Evolutionary conservation across 2,888 invertebrate species (phyloP).

Genomic region (Ferrisia virgata): DNA sequence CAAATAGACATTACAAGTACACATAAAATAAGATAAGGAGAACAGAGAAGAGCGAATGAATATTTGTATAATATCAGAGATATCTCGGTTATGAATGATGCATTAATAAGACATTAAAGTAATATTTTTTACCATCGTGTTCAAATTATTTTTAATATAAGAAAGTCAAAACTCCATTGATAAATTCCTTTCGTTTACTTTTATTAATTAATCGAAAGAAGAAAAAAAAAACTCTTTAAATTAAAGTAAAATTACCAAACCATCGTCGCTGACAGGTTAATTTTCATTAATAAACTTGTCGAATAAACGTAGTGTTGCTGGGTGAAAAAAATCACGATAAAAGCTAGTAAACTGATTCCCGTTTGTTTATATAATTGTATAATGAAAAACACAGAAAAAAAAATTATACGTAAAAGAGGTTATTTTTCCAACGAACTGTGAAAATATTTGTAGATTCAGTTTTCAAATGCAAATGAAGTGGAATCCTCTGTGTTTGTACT

Average conservation of each 20-base stretch:
- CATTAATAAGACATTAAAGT: conserved; percentile 29
- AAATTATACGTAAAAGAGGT: conserved; percentile 8
- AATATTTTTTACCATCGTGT: neutral
- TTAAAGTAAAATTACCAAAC: neutral
- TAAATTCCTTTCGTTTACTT: neutral
- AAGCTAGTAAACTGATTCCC: neutral
- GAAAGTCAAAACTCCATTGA: neutral
- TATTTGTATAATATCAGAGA: neutral
- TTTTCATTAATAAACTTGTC: conserved; percentile 7
- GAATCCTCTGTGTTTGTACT: conserved; percentile 32
- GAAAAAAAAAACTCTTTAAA: neutral
- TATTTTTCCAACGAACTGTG: conserved; percentile 35
- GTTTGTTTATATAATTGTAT: conserved; percentile 12
- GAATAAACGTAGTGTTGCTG: neutral
- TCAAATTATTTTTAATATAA: neutral
- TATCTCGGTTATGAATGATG: too few relatives aligned
- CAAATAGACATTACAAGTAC: neutral
- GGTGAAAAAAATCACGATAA: conserved; percentile 18
- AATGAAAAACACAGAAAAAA: conserved; percentile 32
- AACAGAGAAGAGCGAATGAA: neutral
- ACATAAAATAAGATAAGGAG: neutral
- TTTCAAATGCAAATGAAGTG: conserved; percentile 38
- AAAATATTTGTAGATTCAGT: conserved; percentile 33
- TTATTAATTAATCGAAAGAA: neutral
- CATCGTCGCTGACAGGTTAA: neutral